phyloP scores from a whole-genome alignment of 1,140 invertebrate species.

The Trialeurodes vaporariorum region DNA sequence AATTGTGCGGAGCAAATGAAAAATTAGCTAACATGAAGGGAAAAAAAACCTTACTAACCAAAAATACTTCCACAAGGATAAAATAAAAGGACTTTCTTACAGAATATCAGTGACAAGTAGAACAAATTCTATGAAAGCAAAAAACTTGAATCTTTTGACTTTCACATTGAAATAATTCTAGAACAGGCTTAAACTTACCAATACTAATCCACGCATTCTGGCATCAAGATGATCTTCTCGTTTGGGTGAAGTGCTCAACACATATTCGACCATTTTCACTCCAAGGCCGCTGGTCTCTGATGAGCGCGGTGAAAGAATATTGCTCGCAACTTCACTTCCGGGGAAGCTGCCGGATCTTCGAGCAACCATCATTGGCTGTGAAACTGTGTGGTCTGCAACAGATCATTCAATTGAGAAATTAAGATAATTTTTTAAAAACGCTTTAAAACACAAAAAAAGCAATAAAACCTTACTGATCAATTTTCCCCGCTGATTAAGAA shows the following conservation, averaged over 20 bases:
- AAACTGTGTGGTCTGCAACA: conserved; percentile 57
- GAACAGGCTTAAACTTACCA: conserved; percentile 45
- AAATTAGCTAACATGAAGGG: conserved; percentile 3
- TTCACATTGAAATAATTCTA: not conserved
- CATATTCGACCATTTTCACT: conserved; percentile 98
- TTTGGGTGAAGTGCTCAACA: conserved; percentile 81
- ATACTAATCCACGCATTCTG: conserved; percentile 55
- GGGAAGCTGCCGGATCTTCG: conserved; percentile 46
- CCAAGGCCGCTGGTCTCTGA: conserved; percentile 70
- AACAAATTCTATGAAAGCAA: not conserved
- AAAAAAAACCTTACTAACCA: conserved; percentile 9
- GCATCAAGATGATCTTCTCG: conserved; percentile 58
- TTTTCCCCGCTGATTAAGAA: too few relatives aligned
- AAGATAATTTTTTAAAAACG: conserved; percentile 2
- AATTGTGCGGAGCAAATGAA: too few relatives aligned
- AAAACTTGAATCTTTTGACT: conserved; percentile 3
- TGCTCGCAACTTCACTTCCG: conserved; percentile 38
- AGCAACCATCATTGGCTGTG: conserved; percentile 55
- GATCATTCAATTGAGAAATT: conserved; percentile 15
- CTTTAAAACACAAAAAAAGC: not conserved
- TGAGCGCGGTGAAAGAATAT: conserved; percentile 54
- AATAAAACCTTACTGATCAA: too few relatives aligned
- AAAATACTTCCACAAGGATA: conserved; percentile 12
- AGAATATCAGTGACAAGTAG: too few relatives aligned
- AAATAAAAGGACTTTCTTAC: too few relatives aligned